Base-by-base conservation (phyloP, 2,888 invertebrate species). In the Horisme vitalbata region DNA sequence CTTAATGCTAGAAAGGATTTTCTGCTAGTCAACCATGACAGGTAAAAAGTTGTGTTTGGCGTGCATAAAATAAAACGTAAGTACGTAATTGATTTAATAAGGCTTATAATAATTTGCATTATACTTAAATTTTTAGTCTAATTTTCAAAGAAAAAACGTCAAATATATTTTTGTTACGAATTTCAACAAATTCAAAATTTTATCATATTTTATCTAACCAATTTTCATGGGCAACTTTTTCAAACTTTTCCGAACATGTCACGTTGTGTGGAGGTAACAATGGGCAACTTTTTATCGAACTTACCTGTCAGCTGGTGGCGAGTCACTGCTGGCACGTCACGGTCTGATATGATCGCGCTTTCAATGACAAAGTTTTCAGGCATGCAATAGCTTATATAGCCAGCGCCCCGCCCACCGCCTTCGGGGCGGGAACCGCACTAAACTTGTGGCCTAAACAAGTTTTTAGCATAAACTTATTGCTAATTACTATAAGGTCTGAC, bases 351-450 rank as follows among this genome's bases (percentile, higher is more conserved):
- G 78, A 77, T 79, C 83, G 78, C 78, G 77, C 79, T 79, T 86
- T 74, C 76, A 86, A 81, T 85, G 82, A 79, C 79, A 81, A 83
- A 79, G 68, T 79, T 82, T 75, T 73, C 65, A 75, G 73, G 68
- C 75, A 65, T 74, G 78, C 82, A 65, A 61, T 65, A 63, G 72
- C 81, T 88, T 88, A 85, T 88, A 88, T 87, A 88, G 79, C 57
- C 36, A 53, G 68, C 75, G 83, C 80, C 65, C 85, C 88, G 87
- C 88, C 88, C 76, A 83, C 73, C 71, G 70, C 65, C 80, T 77
- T 63, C 55, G 57, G 73, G 83, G 83, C 80, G 85, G 79, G 69
- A 14, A 45, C 46, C 52, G 59, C 55, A 57, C 52, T n/a, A 50
- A 64, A 64, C 67, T 62, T 61, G 59, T 62, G 70, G 64, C 58